Conservation (phyloP, 2,113 vertebrate species). For the Oriolus oriolus region DNA sequence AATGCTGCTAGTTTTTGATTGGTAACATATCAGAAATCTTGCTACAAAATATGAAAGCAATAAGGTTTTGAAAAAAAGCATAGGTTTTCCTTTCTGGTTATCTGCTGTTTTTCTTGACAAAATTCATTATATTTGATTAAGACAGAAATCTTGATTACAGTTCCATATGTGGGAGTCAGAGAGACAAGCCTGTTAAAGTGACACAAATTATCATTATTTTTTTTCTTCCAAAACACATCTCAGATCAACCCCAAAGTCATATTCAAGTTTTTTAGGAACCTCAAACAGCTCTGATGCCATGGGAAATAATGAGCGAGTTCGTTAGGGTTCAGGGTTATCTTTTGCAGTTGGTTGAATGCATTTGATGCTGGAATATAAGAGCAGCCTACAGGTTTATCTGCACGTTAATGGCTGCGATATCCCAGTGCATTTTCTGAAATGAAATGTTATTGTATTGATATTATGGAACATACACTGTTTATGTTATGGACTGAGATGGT, state of each 20-base stretch:
- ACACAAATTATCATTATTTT: neutral
- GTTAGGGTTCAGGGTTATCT: neutral
- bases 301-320: neutral
- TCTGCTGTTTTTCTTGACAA: neutral
- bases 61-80: neutral
- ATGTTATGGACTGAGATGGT: neutral
- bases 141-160: neutral
- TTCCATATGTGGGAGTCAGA: neutral
- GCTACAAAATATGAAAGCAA: neutral
- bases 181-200: neutral
- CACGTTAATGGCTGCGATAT: neutral
- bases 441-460: neutral
- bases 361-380: neutral
- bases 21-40: neutral
- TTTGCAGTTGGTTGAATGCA: neutral
- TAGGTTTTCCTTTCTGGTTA: neutral
- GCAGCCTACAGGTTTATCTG: neutral
- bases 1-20: neutral
- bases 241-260: neutral
- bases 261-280: neutral
- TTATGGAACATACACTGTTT: neutral
- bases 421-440: neutral
- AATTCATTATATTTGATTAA: conserved; percentile 2
- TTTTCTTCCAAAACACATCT: neutral
- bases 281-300: neutral